Conservation (phyloP, 2,113 vertebrate genomes). For the Clarias gariepinus region DNA sequence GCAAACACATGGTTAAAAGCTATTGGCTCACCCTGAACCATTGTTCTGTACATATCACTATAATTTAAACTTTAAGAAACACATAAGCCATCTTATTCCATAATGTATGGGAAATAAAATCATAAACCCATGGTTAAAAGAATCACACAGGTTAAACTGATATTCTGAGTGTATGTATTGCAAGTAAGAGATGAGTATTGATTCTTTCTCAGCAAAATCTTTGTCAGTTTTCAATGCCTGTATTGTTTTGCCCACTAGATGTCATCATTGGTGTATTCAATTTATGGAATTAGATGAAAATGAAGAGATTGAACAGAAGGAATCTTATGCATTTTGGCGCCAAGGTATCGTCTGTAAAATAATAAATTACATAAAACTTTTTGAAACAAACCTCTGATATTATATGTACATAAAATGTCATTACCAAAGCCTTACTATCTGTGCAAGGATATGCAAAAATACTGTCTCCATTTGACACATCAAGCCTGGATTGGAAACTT, state of each 20-base stretch:
- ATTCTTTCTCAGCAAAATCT: not conserved
- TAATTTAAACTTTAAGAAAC: not conserved
- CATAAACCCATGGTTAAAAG: not conserved
- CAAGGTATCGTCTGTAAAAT: not conserved
- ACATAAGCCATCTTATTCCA: not conserved
- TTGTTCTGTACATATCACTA: not conserved
- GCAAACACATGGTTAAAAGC: not conserved
- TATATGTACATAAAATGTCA: not conserved
- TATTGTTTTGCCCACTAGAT: constrained; percentile 29
- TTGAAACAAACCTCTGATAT: not conserved
- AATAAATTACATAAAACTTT: not conserved
- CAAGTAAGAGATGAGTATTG: not conserved
- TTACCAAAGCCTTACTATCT: not conserved
- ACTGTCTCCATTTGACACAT: not conserved
- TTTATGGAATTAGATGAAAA: not conserved
- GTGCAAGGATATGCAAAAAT: no score
- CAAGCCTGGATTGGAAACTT: not conserved
- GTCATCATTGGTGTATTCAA: constrained; percentile 21
- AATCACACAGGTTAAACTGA: not conserved
- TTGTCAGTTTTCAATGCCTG: not conserved
- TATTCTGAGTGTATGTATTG: not conserved
- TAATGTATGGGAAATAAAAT: not conserved
- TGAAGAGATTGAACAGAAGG: not conserved
- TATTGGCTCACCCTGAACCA: not conserved
- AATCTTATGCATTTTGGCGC: not conserved